phyloP scores from a whole-genome alignment of 2,113 vertebrate genomes.

The Micronycteris hirsuta region DNA sequence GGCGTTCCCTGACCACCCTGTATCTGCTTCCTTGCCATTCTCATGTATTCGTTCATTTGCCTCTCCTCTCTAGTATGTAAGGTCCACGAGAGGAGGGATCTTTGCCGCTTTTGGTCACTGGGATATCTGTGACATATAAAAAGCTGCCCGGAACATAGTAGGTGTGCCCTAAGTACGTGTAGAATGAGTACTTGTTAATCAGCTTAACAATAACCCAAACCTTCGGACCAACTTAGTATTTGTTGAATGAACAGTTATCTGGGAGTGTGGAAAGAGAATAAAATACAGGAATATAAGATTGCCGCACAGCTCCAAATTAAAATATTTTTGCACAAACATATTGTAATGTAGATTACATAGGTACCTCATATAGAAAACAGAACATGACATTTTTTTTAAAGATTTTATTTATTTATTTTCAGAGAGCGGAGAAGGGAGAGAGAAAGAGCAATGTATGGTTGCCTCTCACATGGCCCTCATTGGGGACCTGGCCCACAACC shows the following conservation, averaged over 20 bases:
- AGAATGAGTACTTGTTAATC: background rate
- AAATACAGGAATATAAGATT: background rate
- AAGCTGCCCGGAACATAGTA: background rate
- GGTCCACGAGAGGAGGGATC: background rate
- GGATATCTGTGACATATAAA: background rate
- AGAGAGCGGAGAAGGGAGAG: too few relatives aligned
- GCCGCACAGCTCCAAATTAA: background rate
- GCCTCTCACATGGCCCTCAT: too few relatives aligned
- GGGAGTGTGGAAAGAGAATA: background rate
- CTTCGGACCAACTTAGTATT: background rate
- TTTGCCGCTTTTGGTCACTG: background rate
- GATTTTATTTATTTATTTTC: too few relatives aligned
- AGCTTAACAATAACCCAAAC: too few relatives aligned
- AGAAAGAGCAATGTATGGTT: too few relatives aligned
- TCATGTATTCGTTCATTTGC: background rate
- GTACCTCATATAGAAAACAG: background rate
- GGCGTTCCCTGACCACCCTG: background rate
- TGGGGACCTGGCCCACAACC: too few relatives aligned
- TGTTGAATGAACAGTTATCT: constrained; percentile 12
- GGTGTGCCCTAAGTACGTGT: background rate
- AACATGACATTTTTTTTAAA: background rate
- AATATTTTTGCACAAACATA: background rate
- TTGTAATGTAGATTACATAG: background rate
- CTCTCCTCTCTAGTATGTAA: background rate
- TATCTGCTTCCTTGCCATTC: background rate